Evolutionary conservation across 2,113 vertebrate genomes (phyloP).

Genomic region (Leiothrix lutea): DNA sequence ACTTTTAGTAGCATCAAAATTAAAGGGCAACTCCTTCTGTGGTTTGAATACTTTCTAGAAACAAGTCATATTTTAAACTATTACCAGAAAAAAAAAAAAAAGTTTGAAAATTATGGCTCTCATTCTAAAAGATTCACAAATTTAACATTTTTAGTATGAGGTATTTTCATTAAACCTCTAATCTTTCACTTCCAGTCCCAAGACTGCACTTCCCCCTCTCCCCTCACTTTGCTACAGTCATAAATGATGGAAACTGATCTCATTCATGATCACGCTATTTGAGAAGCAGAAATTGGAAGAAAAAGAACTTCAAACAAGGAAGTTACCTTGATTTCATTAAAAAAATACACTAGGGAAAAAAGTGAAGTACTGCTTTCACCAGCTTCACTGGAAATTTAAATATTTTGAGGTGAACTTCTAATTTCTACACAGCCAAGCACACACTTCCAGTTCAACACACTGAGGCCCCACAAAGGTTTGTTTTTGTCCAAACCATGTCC

Average conservation of each 20-base stretch:
- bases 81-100: not conserved
- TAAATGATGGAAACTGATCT: not conserved
- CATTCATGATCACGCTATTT: rapidly evolving
- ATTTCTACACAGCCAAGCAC: not conserved
- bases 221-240: not conserved
- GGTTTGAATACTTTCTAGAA: not conserved
- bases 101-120: not conserved
- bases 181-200: not conserved
- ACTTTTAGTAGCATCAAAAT: not conserved
- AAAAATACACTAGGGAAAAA: not conserved
- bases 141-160: not conserved
- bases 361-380: not conserved
- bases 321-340: not conserved
- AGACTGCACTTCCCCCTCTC: not conserved
- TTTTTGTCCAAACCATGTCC: not conserved
- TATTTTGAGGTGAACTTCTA: not conserved
- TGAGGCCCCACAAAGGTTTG: not conserved
- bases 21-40: not conserved
- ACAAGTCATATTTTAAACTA: not conserved
- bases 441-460: not conserved
- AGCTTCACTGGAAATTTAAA: not conserved
- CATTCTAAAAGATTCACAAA: not conserved
- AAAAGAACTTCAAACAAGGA: not conserved
- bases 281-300: not conserved
- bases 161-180: not conserved